Conservation (phyloP, 35 echinoderm and acorn worm species). For the Apostichopus californicus region DNA sequence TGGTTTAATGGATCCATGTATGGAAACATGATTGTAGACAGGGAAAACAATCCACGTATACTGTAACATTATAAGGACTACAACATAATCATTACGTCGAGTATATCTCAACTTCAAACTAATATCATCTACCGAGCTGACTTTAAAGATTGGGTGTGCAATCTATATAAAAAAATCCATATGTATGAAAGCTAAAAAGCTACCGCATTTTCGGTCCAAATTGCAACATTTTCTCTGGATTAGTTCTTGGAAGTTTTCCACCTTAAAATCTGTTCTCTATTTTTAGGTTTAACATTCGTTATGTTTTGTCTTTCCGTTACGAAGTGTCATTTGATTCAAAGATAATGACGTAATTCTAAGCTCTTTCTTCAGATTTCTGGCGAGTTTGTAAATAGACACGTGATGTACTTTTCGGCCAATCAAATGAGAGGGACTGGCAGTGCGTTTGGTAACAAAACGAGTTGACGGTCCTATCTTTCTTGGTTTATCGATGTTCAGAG, state of each 20-base stretch:
- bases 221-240: neutral
- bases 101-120: no score
- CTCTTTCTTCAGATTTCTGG: constrained; percentile 29
- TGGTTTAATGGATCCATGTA: no score
- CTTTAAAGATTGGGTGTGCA: no score
- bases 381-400: neutral
- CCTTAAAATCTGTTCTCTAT: no score
- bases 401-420: neutral
- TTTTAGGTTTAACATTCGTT: neutral
- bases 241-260: no score
- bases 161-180: no score
- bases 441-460: neutral
- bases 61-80: no score
- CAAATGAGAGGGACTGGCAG: neutral
- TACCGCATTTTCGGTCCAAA: neutral
- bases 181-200: no score
- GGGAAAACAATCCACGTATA: no score
- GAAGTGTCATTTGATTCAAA: neutral
- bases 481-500: neutral
- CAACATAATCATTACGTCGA: no score
- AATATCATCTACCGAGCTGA: no score
- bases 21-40: no score
- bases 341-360: neutral
- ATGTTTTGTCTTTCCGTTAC: constrained; percentile 32
- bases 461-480: neutral